Base-by-base conservation (phyloP, 2,888 invertebrate species). In the Crioceris asparagi region DNA sequence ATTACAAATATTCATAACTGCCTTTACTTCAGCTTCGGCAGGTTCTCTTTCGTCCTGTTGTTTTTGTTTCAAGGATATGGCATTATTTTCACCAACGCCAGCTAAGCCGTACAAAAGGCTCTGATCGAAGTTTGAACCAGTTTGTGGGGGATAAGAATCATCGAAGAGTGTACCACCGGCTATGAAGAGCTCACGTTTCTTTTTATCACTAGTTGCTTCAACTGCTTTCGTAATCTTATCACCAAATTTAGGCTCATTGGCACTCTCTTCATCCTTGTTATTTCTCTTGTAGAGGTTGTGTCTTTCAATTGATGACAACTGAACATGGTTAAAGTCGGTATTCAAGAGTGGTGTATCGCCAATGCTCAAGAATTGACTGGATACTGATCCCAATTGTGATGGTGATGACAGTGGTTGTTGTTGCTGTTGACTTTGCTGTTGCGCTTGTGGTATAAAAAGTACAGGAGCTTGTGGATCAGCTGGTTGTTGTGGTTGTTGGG, bases 11-110 rank as follows among this genome's bases (percentile, higher is more conserved):
- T 77, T 72, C 79, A 85, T 80, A 1, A 86, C 83, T 7, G 81
- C 81, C 49, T 71, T 78, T 0, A 86, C 86, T 61, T 86, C 86
- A 18, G 79, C 83, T 59, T 86, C 85, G 1, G 86, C 86, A 0
- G 85, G 84, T 52, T 86, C 86, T 27, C 82, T 69, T 52, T 83
- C 84, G 41, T 83, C 80, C 35, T 66, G 68, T 42, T 74, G 77
- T 51, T 80, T 79, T 44, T 75, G 65, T 51, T 73, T 72, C 46
- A 72, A 69, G 3, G 62, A 46, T 36, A 75, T 67, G 1, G 74
- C 72, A 31, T 72, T 58, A 43, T 76, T 77, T 5, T 78, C 72
- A 0, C 81, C 82, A 25, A 79, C 79, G 37, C 77, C 79, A 1
- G 83, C 78, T 17, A 84, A 66, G 1, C 84, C 83, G 33, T 65